Evolutionary conservation across 2,113 vertebrate species (phyloP), one percentile per base, ranked within the genome.

Genomic region (Pterocles gutturalis): DNA sequence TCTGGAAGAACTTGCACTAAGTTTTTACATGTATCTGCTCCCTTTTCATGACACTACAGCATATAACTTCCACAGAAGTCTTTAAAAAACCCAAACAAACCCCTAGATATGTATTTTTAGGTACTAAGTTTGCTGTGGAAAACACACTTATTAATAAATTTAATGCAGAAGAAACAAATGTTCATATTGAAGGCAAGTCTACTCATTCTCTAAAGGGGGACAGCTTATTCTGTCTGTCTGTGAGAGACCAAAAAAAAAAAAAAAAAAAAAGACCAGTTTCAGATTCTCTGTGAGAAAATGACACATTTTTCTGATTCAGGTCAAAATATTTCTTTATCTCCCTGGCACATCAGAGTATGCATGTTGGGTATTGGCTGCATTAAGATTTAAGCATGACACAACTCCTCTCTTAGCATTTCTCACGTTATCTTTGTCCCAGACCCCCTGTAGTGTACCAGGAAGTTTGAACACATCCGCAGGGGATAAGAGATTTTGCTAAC

Each of bases 401-500:
- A 62, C 34, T 85, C 69, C 64, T 28, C 72, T 25, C 58, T 31
- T n/a, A 64, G 82, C 54, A 9, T 49, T 84, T 77, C 87, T 76
- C 24, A 26, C 3, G 0, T 22, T 13, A 17, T 22, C 82, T 54
- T 53, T 58, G 70, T 29, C 73, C 49, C 9, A 6, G 90, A 58
- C 70, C 67, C 1, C 1, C 71, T 62, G 43, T 6, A 58, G n/a
- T 0, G 10, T 21, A 24, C 20, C 79, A 53, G 38, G 3, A 11
- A 93, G 22, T 3, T 43, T 48, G 46, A 92, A 12, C 16, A 3
- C 60, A 57, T 16, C 48, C 71, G 61, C 17, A 9, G 72, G 64
- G 81, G 19, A 90, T 0, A 48, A 53, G 72, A 78, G 93, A 64
- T 75, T 93, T 83, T 96, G 76, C 83, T 95, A 97, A 96, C 55